Evolutionary conservation across 2,113 vertebrate species (phyloP).

Genomic region (Falco punctatus): DNA sequence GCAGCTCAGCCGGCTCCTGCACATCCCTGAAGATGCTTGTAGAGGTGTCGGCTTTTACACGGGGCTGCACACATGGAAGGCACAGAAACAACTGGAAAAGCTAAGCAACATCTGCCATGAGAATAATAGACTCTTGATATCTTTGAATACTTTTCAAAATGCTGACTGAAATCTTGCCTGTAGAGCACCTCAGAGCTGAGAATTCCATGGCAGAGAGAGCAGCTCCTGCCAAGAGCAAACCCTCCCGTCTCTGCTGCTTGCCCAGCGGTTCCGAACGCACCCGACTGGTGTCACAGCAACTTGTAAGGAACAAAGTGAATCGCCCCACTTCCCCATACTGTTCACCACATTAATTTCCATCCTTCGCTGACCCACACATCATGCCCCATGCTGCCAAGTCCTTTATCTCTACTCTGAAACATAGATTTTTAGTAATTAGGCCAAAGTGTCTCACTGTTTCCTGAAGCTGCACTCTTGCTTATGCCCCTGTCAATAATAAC

Average conservation of each 20-base stretch:
- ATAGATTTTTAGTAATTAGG: background rate
- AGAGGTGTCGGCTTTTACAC: background rate
- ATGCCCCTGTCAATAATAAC: background rate
- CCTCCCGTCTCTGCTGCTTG: background rate
- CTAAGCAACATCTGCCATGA: background rate
- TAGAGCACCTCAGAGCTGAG: background rate
- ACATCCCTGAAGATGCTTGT: background rate
- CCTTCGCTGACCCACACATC: background rate
- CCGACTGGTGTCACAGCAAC: background rate
- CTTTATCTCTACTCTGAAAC: background rate
- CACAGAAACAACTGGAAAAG: background rate
- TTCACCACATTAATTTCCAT: background rate
- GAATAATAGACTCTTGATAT: background rate
- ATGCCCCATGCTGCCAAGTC: accelerated
- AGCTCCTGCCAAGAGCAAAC: background rate
- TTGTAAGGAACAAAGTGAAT: background rate
- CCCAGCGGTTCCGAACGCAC: background rate
- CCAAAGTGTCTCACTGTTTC: background rate
- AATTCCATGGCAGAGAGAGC: background rate
- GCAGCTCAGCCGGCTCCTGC: background rate
- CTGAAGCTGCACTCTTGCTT: background rate
- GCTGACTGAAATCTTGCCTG: background rate
- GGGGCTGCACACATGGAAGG: background rate
- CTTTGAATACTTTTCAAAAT: background rate
- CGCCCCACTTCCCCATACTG: background rate